Evolutionary conservation across 2,797 vertebrate genomes (phyloP), one percentile per base, ranked within the genome.

Genomic region (Enteromius trimaculatus): DNA sequence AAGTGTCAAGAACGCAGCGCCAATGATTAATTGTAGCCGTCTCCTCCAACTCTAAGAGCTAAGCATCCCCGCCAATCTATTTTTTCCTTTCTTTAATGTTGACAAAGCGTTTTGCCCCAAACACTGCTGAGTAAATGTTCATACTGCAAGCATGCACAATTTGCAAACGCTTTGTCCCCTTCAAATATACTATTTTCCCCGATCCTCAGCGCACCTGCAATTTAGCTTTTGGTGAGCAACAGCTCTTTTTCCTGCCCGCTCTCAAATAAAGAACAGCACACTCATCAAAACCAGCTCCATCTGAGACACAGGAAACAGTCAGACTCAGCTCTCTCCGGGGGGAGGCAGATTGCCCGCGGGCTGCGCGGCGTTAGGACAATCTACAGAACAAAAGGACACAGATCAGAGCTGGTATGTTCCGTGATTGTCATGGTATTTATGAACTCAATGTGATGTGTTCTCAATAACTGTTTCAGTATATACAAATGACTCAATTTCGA

Each of bases 211-310:
- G 72, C 88, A 88, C 84, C 84, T 87, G 82, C 86, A 84, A 70
- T 87, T 77, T 86, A 86, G 85, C 85, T 81, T 80, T 86, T 53
- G 62, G 71, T 77, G 65, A 58, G 84, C 76, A 69, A 79, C 51
- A 34, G 64, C 78, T 72, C 72, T 80, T 84, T 81, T 87, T 87
- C 55, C 79, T 80, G 85, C 64, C 58, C 11, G 49, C 68, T 86
- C 74, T 78, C 77, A 86, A 87, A 88, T 82, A 84, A 79, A 87
- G 65, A 87, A 86, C 66, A 85, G 85, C 86, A 70, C 44, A 82
- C 79, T 88, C 82, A 86, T 87, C 84, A 87, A 70, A 84, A 82
- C n/a, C 31, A 69, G 82, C 81, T 66, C 66, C 77, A 80, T 84
- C 77, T 84, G 79, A 87, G 84, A 78, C 72, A 64, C 77, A 80